Base-by-base conservation (phyloP, 1,140 invertebrate species). In the Drosophila pachea region DNA sequence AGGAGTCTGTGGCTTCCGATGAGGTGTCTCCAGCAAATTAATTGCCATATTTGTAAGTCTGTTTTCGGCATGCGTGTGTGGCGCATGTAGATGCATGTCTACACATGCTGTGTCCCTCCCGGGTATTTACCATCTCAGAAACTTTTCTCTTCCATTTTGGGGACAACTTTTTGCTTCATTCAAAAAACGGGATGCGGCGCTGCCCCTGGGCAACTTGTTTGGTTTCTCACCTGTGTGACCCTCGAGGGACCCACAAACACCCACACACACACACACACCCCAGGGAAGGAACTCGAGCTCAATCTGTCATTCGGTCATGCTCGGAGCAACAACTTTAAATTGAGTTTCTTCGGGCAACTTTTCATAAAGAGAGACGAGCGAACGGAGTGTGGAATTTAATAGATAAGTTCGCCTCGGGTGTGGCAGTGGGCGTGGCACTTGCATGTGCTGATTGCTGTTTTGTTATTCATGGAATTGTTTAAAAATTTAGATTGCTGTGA, bases 401-500 rank as follows among this genome's bases (percentile, higher is more conserved):
- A 78, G 78, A 69, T 50, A 78, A 79, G 40, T 81, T 82, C 56
- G 38, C 50, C 38, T 48, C 53, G 53, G 42, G 42, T 38, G 53
- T 43, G 50, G 22, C 54, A 43, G 35, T 47, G 53, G 60, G 58
- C 47, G 43, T 59, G 62, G 49, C 53, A 33, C 35, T 45, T 38
- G 49, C 42, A 42, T 66, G 74, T 67, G 78, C 66, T 82, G 74
- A 82, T 83, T 83, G 68, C 74, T 75, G 55, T 47, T 82, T 82
- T 78, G 68, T 69, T 83, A 82, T 82, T 82, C 78, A 83, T 83
- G 74, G 78, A 83, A 83, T 78, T 75, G 72, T 62, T 82, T 82
- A 73, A 75, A 78, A 78, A 82, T 83, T 78, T 83, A 83, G 65
- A 83, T 78, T 75, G 72, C 61, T 64, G 48, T 35, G 35, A 47